Base-by-base conservation (phyloP, 2,888 invertebrate species). In the Habrosyne pyritoides region DNA sequence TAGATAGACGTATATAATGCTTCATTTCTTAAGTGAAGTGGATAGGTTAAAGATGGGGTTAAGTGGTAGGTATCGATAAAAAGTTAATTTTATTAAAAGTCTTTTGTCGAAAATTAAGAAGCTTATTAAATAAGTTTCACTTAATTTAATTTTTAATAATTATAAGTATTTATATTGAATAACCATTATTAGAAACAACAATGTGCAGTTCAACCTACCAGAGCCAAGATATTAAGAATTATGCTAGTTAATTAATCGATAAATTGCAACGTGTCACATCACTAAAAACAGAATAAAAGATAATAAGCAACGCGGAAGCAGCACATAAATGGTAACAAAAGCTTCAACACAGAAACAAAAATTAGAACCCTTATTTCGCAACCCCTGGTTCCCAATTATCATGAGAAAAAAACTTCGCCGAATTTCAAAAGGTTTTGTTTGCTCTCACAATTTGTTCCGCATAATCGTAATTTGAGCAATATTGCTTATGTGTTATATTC, bases 1-100 rank as follows among this genome's bases (percentile, higher is more conserved):
- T 73, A 75, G 69, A 72, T 42, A 69, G 73, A 77, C 69, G 67
- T 73, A 71, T 71, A 71, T 73, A 71, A 77, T 73, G 65, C 64
- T 57, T 68, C 64, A 65, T 53, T 61, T 57, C 14, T 42, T 18
- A 6, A 18, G 28, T 30, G 53, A 55, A 46, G 61, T 59, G 30
- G 55, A 42, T 51, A 46, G 26, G 18, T 52, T 60, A 73, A 69
- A 52, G 66, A 56, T 61, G 69, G 57, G 55, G 28, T 8, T 24
- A 14, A 22, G 21, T 10, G 33, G 0, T 63, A 52, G 33, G 0
- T 63, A 52, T 62, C 58, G 60, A 63, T 59, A 22, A 28, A 12
- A 12, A 2, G 1, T 30, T 8, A 6, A 4, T 33, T 3, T 33
- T 30, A n/a, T 33, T 4, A 28, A 7, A n/a, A n/a, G n/a, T n/a